Evolutionary conservation across 1,140 invertebrate genomes (phyloP).

Genomic region (Drosophila asahinai): DNA sequence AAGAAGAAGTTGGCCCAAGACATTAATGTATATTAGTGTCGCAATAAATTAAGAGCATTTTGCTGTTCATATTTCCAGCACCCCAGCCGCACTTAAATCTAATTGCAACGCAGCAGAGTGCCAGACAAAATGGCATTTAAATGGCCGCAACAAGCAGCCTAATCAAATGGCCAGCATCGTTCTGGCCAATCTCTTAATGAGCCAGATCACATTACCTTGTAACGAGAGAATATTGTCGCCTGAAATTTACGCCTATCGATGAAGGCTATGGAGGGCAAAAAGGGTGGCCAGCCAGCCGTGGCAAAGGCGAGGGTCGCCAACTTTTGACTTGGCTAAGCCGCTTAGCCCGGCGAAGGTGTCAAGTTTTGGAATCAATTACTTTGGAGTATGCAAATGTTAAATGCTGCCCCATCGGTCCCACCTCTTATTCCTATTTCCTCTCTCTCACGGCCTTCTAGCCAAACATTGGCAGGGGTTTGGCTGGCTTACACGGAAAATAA

Average conservation of each 20-base stretch:
- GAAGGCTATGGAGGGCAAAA: not conserved
- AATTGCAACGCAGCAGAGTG: conserved; percentile 58
- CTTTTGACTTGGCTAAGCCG: conserved; percentile 61
- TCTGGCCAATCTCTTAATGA: conserved; percentile 72
- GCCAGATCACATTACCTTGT: conserved; percentile 63
- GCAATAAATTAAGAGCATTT: conserved; percentile 83
- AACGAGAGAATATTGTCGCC: conserved; percentile 49
- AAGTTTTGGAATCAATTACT: conserved; percentile 83
- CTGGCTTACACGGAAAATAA: conserved; percentile 6
- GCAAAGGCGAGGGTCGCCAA: conserved; percentile 25
- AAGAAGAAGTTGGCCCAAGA: conserved; percentile 68
- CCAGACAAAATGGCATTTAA: conserved; percentile 56
- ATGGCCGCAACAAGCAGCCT: conserved; percentile 54
- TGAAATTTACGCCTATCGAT: conserved; percentile 32
- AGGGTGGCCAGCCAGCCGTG: conserved; percentile 25
- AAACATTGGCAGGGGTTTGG: conserved; percentile 17
- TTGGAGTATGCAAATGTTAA: conserved; percentile 45
- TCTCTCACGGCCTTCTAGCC: conserved; percentile 6
- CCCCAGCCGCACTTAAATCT: conserved; percentile 69
- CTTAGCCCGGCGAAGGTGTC: conserved; percentile 74
- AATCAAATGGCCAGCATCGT: conserved; percentile 63
- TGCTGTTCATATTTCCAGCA: conserved; percentile 77
- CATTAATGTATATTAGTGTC: conserved; percentile 84
- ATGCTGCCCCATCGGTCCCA: conserved; percentile 4
- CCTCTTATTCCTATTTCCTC: not conserved